These are phyloP conservation scores for Neomonachus schauinslandi DNA, from an alignment of 2,113 vertebrate genomes.

Conservation along the genomic window DNA sequence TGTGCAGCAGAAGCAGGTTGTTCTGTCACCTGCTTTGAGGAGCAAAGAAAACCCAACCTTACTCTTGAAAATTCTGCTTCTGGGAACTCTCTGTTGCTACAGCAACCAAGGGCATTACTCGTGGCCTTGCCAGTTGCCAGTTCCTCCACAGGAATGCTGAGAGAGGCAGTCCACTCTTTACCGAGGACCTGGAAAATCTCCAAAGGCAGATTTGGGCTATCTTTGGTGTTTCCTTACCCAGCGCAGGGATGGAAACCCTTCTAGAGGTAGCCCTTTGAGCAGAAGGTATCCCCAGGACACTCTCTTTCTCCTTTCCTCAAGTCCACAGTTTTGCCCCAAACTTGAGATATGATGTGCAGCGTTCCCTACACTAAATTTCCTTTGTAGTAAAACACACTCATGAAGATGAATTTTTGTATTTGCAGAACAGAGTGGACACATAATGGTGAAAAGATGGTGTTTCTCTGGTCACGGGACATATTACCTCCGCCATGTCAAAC, in stretches of 20 bases:
- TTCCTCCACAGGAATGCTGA: background rate
- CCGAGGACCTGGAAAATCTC: background rate
- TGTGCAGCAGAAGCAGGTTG: rapidly evolving
- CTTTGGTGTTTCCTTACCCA: background rate
- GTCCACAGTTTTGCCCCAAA: background rate
- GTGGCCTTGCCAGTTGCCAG: background rate
- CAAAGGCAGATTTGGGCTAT: background rate
- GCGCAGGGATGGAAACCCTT: background rate
- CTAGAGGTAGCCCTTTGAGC: background rate
- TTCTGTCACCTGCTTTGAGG: background rate
- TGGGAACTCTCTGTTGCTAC: background rate
- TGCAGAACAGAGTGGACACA: background rate
- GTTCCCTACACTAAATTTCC: background rate
- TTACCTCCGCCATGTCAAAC: background rate
- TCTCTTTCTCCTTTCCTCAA: background rate
- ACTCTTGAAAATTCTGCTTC: background rate
- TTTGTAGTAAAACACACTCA: background rate
- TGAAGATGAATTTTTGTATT: background rate
- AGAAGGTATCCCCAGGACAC: background rate
- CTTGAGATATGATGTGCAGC: rapidly evolving
- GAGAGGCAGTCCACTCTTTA: background rate
- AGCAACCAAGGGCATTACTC: background rate
- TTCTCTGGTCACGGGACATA: background rate
- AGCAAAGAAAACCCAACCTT: background rate
- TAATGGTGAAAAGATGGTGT: too few relatives aligned